Percentiles rank a stretch among this genome's conserved stretches.
Evolutionary conservation across 2,888 invertebrate genomes (phyloP).

Genomic region (Cheilosia urbana): DNA sequence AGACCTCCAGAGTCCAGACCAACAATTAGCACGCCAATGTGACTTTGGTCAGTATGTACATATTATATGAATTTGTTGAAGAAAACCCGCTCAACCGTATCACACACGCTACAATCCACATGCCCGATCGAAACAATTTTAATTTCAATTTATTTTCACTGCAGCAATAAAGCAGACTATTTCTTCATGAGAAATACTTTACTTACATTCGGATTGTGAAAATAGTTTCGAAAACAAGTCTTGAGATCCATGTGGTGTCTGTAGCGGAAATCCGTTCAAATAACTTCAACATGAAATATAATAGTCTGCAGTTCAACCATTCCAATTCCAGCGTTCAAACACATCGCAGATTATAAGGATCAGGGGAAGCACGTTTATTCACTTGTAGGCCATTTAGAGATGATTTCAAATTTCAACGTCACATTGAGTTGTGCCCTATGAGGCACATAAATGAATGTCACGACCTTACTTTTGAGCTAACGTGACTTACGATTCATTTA

Average conservation of each 20-base stretch:
- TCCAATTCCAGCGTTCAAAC: not conserved
- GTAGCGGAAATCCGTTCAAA: constrained; percentile 27
- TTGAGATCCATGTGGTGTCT: not conserved
- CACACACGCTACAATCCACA: constrained; percentile 24
- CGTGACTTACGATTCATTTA: not conserved
- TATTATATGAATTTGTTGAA: constrained; percentile 15
- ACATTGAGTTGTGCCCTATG: constrained; percentile 16
- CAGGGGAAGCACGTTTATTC: constrained; percentile 12
- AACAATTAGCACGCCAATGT: constrained; percentile 14
- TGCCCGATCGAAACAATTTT: constrained; percentile 11
- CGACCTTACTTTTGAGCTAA: constrained; percentile 27
- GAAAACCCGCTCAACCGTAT: constrained; percentile 25
- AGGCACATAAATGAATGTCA: constrained; percentile 37
- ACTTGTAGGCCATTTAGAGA: constrained; percentile 11
- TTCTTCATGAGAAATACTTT: constrained; percentile 40
- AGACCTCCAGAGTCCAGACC: constrained; percentile 22
- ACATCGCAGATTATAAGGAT: not conserved
- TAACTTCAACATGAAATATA: not conserved
- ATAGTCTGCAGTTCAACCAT: constrained; percentile 16
- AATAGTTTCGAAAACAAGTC: constrained; percentile 20
- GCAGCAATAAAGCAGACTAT: constrained; percentile 21
- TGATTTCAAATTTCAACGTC: constrained; percentile 15
- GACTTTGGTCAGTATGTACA: constrained; percentile 29
- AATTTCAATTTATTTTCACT: not conserved
- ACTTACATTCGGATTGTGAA: not conserved